Evolutionary conservation across 2,113 vertebrate species (phyloP).

Genomic region (Pagrus major): DNA sequence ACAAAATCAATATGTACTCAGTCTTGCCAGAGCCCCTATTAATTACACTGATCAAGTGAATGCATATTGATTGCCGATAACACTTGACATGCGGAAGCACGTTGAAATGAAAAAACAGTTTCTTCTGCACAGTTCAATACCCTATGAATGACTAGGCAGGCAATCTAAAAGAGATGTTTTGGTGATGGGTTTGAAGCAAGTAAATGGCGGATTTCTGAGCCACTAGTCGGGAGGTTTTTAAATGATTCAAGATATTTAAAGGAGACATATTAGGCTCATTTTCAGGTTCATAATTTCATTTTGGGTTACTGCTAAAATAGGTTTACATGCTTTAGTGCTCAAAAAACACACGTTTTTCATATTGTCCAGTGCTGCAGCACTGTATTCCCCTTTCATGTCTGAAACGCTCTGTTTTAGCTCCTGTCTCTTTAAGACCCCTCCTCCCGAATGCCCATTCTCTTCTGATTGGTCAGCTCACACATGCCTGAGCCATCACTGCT

Average conservation of each 20-base stretch:
- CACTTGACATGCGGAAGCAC: conserved; percentile 1
- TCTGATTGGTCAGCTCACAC: too few species aligned
- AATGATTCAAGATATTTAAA: background rate
- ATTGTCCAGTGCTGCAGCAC: too few species aligned
- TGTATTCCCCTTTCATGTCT: too few species aligned
- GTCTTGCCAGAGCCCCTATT: conserved; percentile 26
- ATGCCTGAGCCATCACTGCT: too few species aligned
- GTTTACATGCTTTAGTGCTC: too few species aligned
- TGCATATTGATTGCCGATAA: conserved; percentile 30
- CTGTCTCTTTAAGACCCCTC: too few species aligned
- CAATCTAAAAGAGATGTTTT: background rate
- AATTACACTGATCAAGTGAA: conserved; percentile 57
- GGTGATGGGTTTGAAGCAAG: background rate
- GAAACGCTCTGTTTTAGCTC: too few species aligned
- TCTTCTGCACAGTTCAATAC: background rate
- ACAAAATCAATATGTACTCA: conserved; percentile 35
- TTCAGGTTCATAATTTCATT: too few species aligned
- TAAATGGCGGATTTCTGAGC: background rate
- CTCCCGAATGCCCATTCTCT: too few species aligned
- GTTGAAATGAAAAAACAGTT: background rate
- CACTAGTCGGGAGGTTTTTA: background rate
- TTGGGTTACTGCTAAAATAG: too few species aligned
- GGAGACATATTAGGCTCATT: too few species aligned
- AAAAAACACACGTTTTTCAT: too few species aligned
- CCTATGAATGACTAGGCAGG: background rate